These are phyloP conservation scores for Babylonia areolata DNA, from an alignment of 1,140 invertebrate genomes.

Conservation along the genomic window DNA sequence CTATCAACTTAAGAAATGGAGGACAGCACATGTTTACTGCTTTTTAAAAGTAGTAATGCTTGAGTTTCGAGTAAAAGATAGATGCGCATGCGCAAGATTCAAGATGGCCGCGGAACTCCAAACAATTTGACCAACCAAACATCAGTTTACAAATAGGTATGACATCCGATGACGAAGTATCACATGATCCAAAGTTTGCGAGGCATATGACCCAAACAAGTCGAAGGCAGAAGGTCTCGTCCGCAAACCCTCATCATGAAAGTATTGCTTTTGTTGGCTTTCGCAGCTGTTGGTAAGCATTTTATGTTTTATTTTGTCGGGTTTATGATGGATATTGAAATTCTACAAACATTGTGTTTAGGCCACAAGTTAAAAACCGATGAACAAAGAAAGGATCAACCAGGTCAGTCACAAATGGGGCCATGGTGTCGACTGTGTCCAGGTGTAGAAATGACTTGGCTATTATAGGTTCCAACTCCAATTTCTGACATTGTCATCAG, in stretches of 20 bases:
- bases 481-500: no score
- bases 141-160: neutral
- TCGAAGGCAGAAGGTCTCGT: no score
- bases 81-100: no score
- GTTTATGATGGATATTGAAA: neutral
- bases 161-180: neutral
- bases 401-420: no score
- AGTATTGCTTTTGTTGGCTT: conserved; percentile 6
- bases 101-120: no score
- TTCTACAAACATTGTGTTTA: neutral
- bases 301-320: neutral
- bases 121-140: conserved; percentile 9
- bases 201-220: neutral
- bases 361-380: neutral
- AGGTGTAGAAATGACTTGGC: no score
- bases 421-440: neutral
- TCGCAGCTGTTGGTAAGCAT: neutral
- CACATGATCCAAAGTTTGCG: neutral
- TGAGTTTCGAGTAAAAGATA: no score
- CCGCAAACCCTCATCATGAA: neutral
- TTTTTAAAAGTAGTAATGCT: no score
- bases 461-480: no score
- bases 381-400: no score
- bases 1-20: no score
- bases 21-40: no score